phyloP scores from a whole-genome alignment of 2,888 invertebrate genomes.

The Colletes collaris region DNA sequence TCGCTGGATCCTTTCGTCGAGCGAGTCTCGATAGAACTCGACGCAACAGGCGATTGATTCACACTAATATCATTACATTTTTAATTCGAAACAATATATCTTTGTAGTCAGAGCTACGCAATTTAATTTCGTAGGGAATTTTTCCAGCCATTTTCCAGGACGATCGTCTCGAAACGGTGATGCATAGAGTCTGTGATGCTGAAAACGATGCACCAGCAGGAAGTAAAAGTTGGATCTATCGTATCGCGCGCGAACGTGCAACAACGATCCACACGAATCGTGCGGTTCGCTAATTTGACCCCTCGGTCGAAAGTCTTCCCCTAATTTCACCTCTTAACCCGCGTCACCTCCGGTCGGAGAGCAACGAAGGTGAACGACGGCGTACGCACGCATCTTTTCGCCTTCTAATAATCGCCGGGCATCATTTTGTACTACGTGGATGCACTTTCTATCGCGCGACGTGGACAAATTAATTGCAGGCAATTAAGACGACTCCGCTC shows the following conservation, averaged over 20 bases:
- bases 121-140: too few relatives aligned
- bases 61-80: too few relatives aligned
- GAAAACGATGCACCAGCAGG: slow-evolving; percentile 4
- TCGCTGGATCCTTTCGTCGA: neutral
- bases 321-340: slow-evolving; percentile 69
- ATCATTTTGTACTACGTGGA: slow-evolving; percentile 20
- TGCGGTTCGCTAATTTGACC: slow-evolving; percentile 39
- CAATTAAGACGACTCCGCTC: slow-evolving; percentile 42
- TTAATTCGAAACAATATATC: too few relatives aligned
- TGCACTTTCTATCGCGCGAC: slow-evolving; percentile 57
- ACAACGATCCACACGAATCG: neutral
- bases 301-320: slow-evolving; percentile 40
- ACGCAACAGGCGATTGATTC: too few relatives aligned
- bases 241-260: neutral
- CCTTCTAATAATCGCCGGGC: slow-evolving; percentile 26
- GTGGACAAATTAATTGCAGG: slow-evolving; percentile 53
- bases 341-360: slow-evolving; percentile 44
- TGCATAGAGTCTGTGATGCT: too few relatives aligned
- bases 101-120: too few relatives aligned
- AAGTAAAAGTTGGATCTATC: neutral
- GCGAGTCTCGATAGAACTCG: too few relatives aligned
- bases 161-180: too few relatives aligned
- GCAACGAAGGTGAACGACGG: slow-evolving; percentile 55
- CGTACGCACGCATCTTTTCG: slow-evolving; percentile 46
- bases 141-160: too few relatives aligned